Evolutionary conservation across 2,888 invertebrate genomes (phyloP), one percentile per base, ranked within the genome.

Genomic region (Agrochola lota): DNA sequence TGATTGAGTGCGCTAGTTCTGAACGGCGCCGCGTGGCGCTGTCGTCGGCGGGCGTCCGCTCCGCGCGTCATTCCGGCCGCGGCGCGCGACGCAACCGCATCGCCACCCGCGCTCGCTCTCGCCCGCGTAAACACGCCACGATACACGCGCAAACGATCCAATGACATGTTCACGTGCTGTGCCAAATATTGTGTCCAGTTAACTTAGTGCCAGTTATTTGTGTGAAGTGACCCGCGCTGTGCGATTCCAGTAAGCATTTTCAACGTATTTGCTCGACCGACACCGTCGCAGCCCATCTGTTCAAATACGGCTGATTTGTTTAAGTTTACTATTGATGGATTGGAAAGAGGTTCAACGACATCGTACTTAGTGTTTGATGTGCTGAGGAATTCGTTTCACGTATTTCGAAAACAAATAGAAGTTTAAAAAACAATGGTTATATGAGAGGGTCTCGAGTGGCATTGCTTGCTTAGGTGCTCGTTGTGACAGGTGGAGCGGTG

Each of bases 1-100:
- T 95, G 95, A 95, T 94, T 93, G 95, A 94, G 93, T 91, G 88
- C 83, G 86, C 81, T 93, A 92, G 93, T 93, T 91, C 91, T 35
- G 68, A 9, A 23, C 49, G 57, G 72, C 88, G 85, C 91, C 92
- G 91, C 91, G 87, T 85, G 88, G 91, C 87, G 93, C 91, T 93
- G 92, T 88, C 79, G 87, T 84, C 88, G 85, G 89, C 89, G 89
- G 91, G 87, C 88, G 88, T 90, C 89, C 91, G 90, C 90, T 85
- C 91, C 89, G 91, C 95, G 94, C 96, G 95, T 94, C 96, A 96
- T 91, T 95, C 95, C 95, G 95, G 94, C 95, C 96, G 95, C 95
- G 96, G 94, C 95, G 94, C 94, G 95, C 95, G 93, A 92, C 93
- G 91, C 86, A 88, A 89, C 89, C 93, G 94, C 94, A 93, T 91